Evolutionary conservation across 2,113 vertebrate genomes (phyloP).

Genomic region (Nannobrachium achirus): DNA sequence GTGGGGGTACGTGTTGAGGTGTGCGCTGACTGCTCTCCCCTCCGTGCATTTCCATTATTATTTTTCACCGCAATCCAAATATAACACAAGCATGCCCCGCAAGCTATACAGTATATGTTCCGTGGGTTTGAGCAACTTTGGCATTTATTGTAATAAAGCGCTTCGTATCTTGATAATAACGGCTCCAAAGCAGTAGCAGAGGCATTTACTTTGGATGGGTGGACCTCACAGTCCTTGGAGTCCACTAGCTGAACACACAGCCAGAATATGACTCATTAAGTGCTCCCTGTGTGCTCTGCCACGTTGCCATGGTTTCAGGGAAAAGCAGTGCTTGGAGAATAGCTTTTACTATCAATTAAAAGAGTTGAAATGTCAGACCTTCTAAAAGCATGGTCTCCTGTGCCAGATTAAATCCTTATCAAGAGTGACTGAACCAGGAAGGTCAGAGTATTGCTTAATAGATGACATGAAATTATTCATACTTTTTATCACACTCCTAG

Average conservation of each 20-base stretch:
- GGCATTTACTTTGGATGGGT: constrained; percentile 15
- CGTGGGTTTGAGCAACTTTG: background rate
- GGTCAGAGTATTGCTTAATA: too few species aligned
- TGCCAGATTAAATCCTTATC: background rate
- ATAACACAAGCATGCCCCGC: too few species aligned
- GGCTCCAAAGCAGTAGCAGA: constrained; percentile 25
- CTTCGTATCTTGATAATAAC: background rate
- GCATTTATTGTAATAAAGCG: background rate
- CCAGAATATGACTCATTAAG: constrained; percentile 8
- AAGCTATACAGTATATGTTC: too few species aligned
- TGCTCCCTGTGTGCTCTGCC: background rate
- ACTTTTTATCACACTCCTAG: too few species aligned
- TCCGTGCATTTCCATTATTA: too few species aligned
- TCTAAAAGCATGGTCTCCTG: background rate
- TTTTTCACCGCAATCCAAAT: too few species aligned
- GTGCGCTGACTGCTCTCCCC: too few species aligned
- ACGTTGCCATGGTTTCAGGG: background rate
- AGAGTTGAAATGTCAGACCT: background rate
- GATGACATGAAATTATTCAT: too few species aligned
- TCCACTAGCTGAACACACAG: background rate
- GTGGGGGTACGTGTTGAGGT: too few species aligned
- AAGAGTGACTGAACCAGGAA: too few species aligned
- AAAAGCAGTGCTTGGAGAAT: background rate
- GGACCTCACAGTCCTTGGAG: constrained; percentile 1
- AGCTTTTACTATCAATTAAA: background rate